Evolutionary conservation across 1,140 invertebrate species (phyloP), one percentile per base, ranked within the genome.

Genomic region (Sitophilus oryzae): DNA sequence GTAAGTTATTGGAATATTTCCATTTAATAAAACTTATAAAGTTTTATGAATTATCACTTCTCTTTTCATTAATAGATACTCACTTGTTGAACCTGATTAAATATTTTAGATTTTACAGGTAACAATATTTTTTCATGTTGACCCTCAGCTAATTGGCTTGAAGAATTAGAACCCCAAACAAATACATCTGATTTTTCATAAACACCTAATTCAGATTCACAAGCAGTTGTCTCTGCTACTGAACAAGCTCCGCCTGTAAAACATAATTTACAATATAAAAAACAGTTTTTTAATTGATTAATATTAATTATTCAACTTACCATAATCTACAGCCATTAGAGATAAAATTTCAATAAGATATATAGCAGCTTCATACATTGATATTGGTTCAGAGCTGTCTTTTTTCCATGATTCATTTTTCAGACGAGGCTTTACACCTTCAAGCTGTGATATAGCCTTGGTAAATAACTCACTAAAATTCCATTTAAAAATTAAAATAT

Each of bases 111-210:
- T 34, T 78, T 66, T 60, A 78, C 76, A n/a, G 82, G 82, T 6
- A 76, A 60, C 4, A 81, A 66, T 18, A 83, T 77, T 69, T 82
- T 82, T 54, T 84, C 82, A 54, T 77, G 75, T 21, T 68, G 76
- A 11, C 78, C 79, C 63, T 83, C 81, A 18, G 79, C 79, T 18
- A 84, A 66, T 64, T 84, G 82, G 65, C 81, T 77, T 25, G 80
- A 82, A n/a, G 80, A 82, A 70, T 85, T 84, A 63, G 80, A 82
- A 2, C 82, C 82, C 81, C 82, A 85, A 2, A 82, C 78, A 67
- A 77, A 83, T n/a, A 82, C 79, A 62, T 82, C 79, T 64, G 76
- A 74, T 58, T 56, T 69, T 59, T 61, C 63, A 16, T 50, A 56
- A 30, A 63, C 70, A 55, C 62, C 73, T 68, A 60, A 38, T 44